Evolutionary conservation across 2,797 vertebrate species (phyloP), one percentile per base, ranked within the genome.

Genomic region (Loriculus beryllinus): DNA sequence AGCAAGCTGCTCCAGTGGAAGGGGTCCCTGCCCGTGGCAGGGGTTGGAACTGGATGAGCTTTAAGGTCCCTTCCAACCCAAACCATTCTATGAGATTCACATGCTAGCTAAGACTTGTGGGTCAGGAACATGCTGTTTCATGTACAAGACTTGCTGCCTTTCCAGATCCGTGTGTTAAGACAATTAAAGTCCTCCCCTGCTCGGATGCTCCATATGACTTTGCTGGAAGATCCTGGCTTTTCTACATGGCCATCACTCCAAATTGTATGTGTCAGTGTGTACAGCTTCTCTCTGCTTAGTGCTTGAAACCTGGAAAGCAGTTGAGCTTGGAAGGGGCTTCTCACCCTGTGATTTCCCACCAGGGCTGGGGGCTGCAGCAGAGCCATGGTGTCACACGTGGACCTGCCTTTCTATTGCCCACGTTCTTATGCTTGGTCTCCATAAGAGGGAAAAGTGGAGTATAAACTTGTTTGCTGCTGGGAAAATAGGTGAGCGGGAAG

Each of bases 341-440:
- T 0, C 0, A 31, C 23, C n/a, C 33, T 23, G 39, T 1, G 1
- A n/a, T 63, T 26, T 68, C 5, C 17, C 9, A 7, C 2, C 6
- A 4, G 33, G 29, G 10, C 3, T 60, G 57, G 37, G 62, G 86
- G 54, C 42, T 49, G 49, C 40, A 74, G 68, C 1, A 2, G 56
- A 60, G 37, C 48, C 0, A 1, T 28, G 39, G 45, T 49, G 88
- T 84, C 1, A 3, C 0, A 0, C 39, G 47, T 12, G 43, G 54
- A 65, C 7, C 39, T 72, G 63, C n/a, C 47, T 71, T 78, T 59
- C 63, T 85, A 19, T 42, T 78, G 76, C 49, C 20, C 11, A n/a
- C 37, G 22, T 64, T 52, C 49, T 37, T 56, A 4, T 25, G 43
- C 31, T 90, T 35, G 9, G 47, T 9, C 26, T 81, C 23, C 25